Base-by-base conservation (phyloP, 2,888 invertebrate species). In the Fragum whitleyi region DNA sequence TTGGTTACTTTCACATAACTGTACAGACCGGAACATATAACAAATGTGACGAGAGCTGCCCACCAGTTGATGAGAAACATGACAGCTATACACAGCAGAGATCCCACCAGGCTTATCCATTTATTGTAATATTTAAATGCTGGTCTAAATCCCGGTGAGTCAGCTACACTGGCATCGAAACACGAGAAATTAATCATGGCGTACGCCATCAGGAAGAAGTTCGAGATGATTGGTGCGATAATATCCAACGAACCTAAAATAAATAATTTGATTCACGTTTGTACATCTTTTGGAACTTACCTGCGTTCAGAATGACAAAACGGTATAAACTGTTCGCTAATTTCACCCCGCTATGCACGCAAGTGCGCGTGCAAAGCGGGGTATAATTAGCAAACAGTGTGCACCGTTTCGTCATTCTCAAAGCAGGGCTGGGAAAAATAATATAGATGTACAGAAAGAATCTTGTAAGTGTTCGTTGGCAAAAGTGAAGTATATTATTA, bases 51-150 rank as follows among this genome's bases (percentile, higher is more conserved):
- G 19, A 99, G 95, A 0, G 98, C 98, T 83, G 97, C 97, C 92
- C 96, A 95, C 97, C 98, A 98, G 93, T 97, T 97, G 93, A 98
- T 98, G 70, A 98, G 95, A 93, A 99, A 97, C 98, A 99, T 99
- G 78, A 98, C 97, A 23, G 96, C 96, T 42, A 95, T 90, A 87
- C 95, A 94, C 2, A 94, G 83, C 39, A 94, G 36, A 2, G 94
- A 91, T 19, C 94, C 94, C 23, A 93, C 14, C 47, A 94, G 88
- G 79, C 93, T 93, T 32, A 93, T 81, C 94, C 94, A 94, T 85
- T 92, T 92, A 84, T 92, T 93, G 89, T 94, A 94, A 77, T 91
- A 94, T 61, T 87, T 89, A 85, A 94, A 94, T 0, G 93, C 92
- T 16, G 94, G 94, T 19, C 94, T 87, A 90, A 94, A 94, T 5